These are phyloP conservation scores for Peucedramus taeniatus DNA, from an alignment of 2,113 vertebrate species.

Conservation along the genomic window DNA sequence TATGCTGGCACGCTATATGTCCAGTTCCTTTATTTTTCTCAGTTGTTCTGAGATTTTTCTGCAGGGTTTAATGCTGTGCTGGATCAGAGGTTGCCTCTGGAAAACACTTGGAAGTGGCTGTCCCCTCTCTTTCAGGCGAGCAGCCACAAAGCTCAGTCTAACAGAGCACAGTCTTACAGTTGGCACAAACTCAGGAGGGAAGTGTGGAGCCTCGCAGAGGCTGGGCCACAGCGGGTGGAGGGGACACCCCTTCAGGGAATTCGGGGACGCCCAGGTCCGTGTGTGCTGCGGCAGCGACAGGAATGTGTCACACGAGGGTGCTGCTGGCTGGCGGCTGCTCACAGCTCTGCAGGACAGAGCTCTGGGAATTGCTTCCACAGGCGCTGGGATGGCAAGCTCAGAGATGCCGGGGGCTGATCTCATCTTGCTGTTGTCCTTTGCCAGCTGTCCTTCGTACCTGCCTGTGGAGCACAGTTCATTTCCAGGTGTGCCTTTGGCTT, in stretches of 20 bases:
- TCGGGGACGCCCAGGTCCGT: not conserved
- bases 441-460: not conserved
- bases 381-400: not conserved
- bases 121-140: conserved; percentile 55
- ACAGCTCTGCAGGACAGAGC: not conserved
- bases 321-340: not conserved
- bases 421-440: not conserved
- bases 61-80: not conserved
- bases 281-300: not conserved
- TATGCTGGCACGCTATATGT: not conserved
- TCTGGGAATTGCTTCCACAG: not conserved
- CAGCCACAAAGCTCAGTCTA: conserved; percentile 46
- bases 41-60: not conserved
- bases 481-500: not conserved
- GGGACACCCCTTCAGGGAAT: not conserved
- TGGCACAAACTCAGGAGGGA: conserved; percentile 67
- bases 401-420: not conserved
- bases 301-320: not conserved
- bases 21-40: not conserved
- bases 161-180: conserved; percentile 62
- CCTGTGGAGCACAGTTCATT: not conserved
- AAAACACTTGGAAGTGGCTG: not conserved
- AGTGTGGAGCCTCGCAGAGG: conserved; percentile 59
- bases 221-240: conserved; percentile 24
- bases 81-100: not conserved